Evolutionary conservation across 2,888 invertebrate genomes (phyloP), one percentile per base, ranked within the genome.

Genomic region (Drosophila affinis): DNA sequence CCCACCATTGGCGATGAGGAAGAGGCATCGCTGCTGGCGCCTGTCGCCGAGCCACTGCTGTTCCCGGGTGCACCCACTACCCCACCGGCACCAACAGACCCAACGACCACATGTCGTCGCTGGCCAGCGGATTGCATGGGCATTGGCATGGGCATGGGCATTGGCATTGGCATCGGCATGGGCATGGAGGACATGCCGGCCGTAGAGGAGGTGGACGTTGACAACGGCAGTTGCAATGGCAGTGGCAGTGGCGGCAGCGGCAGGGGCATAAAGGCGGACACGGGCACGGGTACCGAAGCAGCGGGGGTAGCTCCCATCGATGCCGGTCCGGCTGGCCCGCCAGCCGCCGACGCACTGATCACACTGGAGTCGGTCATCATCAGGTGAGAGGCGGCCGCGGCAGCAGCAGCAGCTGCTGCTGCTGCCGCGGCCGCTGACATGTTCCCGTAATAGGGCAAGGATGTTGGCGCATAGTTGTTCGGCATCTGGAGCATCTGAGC

Each of bases 1-100:
- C 96, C 96, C 89, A 97, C 95, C 96, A 97, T 96, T 81, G 96
- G 96, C 89, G 96, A 95, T 90, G 95, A 95, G 83, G 95, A 95
- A 79, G 91, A 90, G 32, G 90, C 77, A 57, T 84, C 87, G 68
- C 87, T 88, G 72, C 76, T 79, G 68, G 64, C 75, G 27, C 83
- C 67, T 56, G 88, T 68, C 62, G 83, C 64, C 69, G 87, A 78
- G 63, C 60, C 84, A 75, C 62, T 72, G 69, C 59, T 68, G 62
- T 34, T 67, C 7, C 75, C 29, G 60, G 75, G n/a, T 71, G 73
- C 9, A 18, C 52, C 52, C 52, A 24, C 51, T 9, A 45, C 56
- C 48, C 53, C 46, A 49, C 58, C 39, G 21, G 59, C 59, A 24
- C 27, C 59, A 34, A 47, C 52, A 56, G 69, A 46, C 39, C 39